Base-by-base conservation (phyloP, 2,888 invertebrate species). In the Lagria hirta region DNA sequence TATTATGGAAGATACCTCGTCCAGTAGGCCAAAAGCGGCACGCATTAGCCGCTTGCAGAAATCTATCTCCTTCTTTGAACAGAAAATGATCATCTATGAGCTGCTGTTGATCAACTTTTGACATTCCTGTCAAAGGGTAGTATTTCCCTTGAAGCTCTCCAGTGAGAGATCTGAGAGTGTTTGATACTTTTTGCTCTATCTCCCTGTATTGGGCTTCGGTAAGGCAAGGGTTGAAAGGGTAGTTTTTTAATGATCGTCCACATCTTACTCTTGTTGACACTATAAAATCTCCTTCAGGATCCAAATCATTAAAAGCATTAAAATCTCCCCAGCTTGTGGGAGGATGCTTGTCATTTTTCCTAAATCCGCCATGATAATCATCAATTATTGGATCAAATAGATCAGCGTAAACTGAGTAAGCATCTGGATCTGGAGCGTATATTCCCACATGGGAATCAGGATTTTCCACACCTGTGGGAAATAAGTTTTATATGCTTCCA, bases 21-120 rank as follows among this genome's bases (percentile, higher is more conserved):
- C 82, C 80, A 51, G 83, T 79, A 55, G 97, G 97, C 97, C 97
- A 98, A 81, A 80, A 95, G 54, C 94, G 86, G 80, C 90, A 92
- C 34, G 92, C 91, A 62, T 93, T 92, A 58, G 93, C 94, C 1
- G 89, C 81, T 76, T 91, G 84, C 65, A 92, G 79, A 77, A 87
- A 88, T 51, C 87, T 79, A 71, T 91, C 93, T 43, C 94, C 94
- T 77, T 95, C 94, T 80, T 95, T 94, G 82, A 95, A 95, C 60
- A 96, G 81, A 83, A 94, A 95, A 75, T 96, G 95, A 74, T 95
- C 94, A 65, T 94, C 92, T 67, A 96, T 95, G 65, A 97, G 81
- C 75, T 94, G 86, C 73, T 93, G 89, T 77, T 95, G 94, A 48
- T 87, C 86, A 38, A 87, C 82, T 78, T 93, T 92, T 71, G 86